phyloP scores from a whole-genome alignment of 1,140 invertebrate species.

The Tribolium castaneum region DNA sequence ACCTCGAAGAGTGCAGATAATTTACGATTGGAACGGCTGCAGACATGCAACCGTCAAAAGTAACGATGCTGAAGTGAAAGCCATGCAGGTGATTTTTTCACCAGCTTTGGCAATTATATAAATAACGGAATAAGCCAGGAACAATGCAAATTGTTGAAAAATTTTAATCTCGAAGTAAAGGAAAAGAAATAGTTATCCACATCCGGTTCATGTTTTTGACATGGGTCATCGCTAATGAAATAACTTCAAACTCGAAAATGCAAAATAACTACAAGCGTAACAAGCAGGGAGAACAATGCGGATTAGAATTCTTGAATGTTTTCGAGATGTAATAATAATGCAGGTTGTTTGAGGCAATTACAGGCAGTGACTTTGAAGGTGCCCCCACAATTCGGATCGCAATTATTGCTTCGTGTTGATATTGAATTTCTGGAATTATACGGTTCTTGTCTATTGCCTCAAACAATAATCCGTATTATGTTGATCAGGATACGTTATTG shows the following conservation, averaged over 20 bases:
- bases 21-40: background rate
- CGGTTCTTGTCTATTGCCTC: background rate
- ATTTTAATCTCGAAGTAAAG: background rate
- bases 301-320: too few relatives aligned
- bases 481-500: constrained; percentile 8
- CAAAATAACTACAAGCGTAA: too few relatives aligned
- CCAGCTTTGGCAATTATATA: background rate
- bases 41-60: constrained; percentile 19
- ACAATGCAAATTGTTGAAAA: background rate
- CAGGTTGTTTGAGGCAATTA: background rate
- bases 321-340: background rate
- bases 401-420: background rate
- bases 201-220: background rate
- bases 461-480: constrained; percentile 13
- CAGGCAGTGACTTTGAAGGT: constrained; percentile 8
- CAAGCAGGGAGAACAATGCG: too few relatives aligned
- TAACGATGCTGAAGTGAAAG: constrained; percentile 8
- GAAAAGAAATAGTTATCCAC: background rate
- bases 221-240: background rate
- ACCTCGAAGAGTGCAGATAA: constrained; percentile 17
- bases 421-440: constrained; percentile 6
- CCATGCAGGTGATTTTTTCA: background rate
- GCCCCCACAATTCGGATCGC: background rate
- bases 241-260: too few relatives aligned
- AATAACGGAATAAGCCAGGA: background rate